A percentile compares a stretch with the other conserved stretches of the same genome.
phyloP scores from a whole-genome alignment of 1,140 invertebrate species.

The Megathymus violae region DNA sequence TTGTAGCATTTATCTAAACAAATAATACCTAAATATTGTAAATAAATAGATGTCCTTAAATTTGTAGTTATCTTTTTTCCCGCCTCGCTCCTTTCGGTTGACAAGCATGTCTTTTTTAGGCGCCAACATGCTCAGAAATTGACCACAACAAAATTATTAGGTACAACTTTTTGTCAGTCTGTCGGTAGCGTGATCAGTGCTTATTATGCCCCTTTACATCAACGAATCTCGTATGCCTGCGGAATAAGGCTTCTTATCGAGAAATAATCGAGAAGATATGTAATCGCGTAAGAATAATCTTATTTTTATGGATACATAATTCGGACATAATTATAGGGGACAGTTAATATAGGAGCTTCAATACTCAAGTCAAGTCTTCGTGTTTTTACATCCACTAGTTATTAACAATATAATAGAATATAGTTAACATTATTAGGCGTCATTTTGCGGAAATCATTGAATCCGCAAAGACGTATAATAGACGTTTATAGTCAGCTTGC shows the following conservation, averaged over 20 bases:
- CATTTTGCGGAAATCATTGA: too few relatives aligned
- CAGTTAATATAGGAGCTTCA: too few relatives aligned
- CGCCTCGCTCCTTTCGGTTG: constrained; percentile 1
- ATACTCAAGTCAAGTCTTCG: too few relatives aligned
- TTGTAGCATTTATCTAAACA: too few relatives aligned
- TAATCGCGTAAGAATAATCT: neutral
- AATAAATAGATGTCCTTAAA: too few relatives aligned
- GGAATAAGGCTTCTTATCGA: neutral
- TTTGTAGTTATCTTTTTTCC: neutral
- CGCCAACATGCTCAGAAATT: constrained; percentile 29
- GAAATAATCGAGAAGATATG: neutral
- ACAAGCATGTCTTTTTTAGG: constrained; percentile 26
- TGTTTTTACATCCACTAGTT: too few relatives aligned
- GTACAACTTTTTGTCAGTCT: constrained; percentile 19
- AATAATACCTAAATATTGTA: too few relatives aligned
- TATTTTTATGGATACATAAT: neutral
- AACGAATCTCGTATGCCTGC: neutral
- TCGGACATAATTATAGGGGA: neutral
- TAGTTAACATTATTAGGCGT: too few relatives aligned
- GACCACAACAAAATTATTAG: constrained; percentile 19
- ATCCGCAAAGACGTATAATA: too few relatives aligned
- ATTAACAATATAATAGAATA: too few relatives aligned
- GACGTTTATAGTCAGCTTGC: too few relatives aligned
- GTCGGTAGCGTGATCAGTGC: constrained; percentile 7
- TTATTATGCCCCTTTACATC: neutral